Conservation (phyloP, 2,888 invertebrate species). For the Erpobdella octoculata region DNA sequence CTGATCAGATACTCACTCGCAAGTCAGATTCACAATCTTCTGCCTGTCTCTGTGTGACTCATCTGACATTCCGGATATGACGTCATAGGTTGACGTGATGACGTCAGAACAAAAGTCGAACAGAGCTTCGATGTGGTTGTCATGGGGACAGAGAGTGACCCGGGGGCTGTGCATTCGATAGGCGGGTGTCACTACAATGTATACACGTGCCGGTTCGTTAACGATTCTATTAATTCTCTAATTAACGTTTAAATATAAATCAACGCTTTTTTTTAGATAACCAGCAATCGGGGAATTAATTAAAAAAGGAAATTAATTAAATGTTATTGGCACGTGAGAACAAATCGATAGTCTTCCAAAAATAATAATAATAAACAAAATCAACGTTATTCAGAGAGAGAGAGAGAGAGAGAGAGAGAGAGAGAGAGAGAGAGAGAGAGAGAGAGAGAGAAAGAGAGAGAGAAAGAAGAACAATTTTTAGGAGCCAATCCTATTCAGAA, state of each 20-base stretch:
- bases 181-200: background rate
- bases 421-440: background rate
- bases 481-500: background rate
- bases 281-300: no score
- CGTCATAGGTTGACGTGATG: constrained; percentile 7
- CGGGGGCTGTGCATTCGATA: background rate
- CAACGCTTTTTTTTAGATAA: no score
- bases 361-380: background rate
- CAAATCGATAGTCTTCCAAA: no score
- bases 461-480: background rate
- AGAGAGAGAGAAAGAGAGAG: background rate
- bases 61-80: background rate
- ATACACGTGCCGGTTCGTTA: background rate
- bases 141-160: constrained; percentile 7
- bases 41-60: background rate
- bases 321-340: no score
- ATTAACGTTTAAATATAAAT: no score
- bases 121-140: background rate
- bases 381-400: no score
- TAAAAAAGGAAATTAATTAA: no score
- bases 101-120: constrained; percentile 4
- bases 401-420: background rate
- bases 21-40: background rate
- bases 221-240: no score
- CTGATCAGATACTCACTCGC: background rate